Evolutionary conservation across 2,888 invertebrate genomes (phyloP).

Genomic region (Drosophila kokeensis): DNA sequence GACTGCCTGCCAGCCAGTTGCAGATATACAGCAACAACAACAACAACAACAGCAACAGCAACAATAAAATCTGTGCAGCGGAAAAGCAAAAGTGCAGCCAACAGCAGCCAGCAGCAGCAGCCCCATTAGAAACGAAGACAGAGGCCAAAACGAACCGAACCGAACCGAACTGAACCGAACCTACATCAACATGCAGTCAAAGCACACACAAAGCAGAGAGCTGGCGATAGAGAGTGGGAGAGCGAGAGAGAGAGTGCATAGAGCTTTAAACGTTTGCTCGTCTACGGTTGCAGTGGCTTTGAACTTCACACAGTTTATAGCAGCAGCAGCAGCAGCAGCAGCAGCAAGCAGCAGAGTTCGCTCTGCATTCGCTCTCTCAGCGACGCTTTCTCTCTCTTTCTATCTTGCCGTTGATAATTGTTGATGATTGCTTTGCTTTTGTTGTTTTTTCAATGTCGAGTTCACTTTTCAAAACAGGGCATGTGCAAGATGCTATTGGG

Average conservation of each 20-base stretch:
- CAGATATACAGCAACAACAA: slow-evolving; percentile 31
- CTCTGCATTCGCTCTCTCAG: slow-evolving; percentile 14
- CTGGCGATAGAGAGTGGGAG: slow-evolving; percentile 16
- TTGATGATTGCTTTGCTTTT: slow-evolving; percentile 53
- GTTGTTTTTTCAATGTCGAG: slow-evolving; percentile 76
- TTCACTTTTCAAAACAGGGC: slow-evolving; percentile 75
- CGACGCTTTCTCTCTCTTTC: slow-evolving; percentile 18
- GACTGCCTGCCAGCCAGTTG: slow-evolving; percentile 31
- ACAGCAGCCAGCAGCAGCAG: slow-evolving; percentile 47
- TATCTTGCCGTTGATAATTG: slow-evolving; percentile 37
- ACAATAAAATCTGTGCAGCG: slow-evolving; percentile 62
- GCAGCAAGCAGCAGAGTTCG: not conserved
- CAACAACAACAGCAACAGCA: not conserved
- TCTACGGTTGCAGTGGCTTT: slow-evolving; percentile 60
- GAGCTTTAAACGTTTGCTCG: slow-evolving; percentile 19
- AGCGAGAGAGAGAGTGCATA: slow-evolving; percentile 28
- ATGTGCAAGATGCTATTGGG: slow-evolving; percentile 62
- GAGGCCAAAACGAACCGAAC: slow-evolving; percentile 54
- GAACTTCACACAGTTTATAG: slow-evolving; percentile 74
- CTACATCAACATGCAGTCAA: slow-evolving; percentile 68
- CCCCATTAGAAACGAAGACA: slow-evolving; percentile 62
- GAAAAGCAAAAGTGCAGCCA: slow-evolving; percentile 78
- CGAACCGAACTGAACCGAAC: slow-evolving; percentile 49
- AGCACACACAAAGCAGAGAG: slow-evolving; percentile 10
- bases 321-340: not conserved